These are phyloP conservation scores for Galerucella nymphaeae DNA, from an alignment of 2,888 invertebrate genomes.

Conservation along the genomic window DNA sequence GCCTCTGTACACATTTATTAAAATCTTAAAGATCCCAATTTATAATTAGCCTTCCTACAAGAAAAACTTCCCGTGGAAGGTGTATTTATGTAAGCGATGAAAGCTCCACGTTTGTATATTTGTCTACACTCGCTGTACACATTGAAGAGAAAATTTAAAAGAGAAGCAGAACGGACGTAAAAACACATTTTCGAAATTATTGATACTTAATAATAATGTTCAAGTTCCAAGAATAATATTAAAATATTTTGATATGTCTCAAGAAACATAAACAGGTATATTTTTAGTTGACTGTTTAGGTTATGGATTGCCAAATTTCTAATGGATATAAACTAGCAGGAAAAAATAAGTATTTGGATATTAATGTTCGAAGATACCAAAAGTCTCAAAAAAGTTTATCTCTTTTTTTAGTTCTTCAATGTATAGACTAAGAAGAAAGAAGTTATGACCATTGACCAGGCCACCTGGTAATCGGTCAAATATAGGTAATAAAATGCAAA, in stretches of 20 bases:
- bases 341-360: conserved; percentile 19
- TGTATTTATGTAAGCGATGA: conserved; percentile 32
- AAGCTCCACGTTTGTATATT: conserved; percentile 28
- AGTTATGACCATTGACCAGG: too few species aligned
- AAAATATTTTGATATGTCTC: conserved; percentile 45
- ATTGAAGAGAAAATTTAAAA: conserved; percentile 25
- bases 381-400: too few species aligned
- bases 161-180: conserved; percentile 28
- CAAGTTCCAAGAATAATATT: conserved; percentile 44
- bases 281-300: conserved; percentile 45
- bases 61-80: conserved; percentile 21
- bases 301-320: conserved; percentile 44
- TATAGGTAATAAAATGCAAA: too few species aligned
- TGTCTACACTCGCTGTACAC: conserved; percentile 18
- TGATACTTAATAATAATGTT: conserved; percentile 40
- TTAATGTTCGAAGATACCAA: conserved; percentile 5
- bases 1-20: conserved; percentile 7
- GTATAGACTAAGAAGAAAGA: too few species aligned
- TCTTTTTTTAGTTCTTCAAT: too few species aligned
- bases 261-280: conserved; percentile 45
- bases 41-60: conserved; percentile 17
- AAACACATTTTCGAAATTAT: conserved; percentile 36
- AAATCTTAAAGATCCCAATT: conserved; percentile 15
- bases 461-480: too few species aligned
- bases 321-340: conserved; percentile 32